phyloP scores from a whole-genome alignment of 2,888 invertebrate species.

The Kryphioiulus occultus region DNA sequence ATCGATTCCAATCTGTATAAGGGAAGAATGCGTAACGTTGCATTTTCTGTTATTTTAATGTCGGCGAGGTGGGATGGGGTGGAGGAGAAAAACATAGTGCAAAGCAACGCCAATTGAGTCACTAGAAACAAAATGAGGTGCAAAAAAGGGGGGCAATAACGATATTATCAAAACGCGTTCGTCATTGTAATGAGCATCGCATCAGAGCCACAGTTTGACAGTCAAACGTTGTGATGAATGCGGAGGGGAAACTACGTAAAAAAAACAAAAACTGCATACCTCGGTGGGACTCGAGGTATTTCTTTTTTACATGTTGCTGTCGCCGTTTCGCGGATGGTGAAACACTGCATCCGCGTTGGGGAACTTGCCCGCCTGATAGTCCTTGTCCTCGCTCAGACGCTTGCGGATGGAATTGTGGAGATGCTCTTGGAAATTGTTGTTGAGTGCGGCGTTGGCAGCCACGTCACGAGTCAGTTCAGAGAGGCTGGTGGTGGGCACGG shows the following conservation, averaged over 20 bases:
- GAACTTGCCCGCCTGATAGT: conserved; percentile 61
- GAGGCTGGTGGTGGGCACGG: conserved; percentile 64
- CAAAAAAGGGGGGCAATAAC: neutral
- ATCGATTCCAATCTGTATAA: neutral
- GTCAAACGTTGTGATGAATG: neutral
- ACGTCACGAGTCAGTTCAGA: conserved; percentile 67
- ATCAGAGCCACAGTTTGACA: neutral
- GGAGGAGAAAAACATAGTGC: neutral
- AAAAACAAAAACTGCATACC: conserved; percentile 3
- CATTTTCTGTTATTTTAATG: neutral
- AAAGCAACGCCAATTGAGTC: neutral
- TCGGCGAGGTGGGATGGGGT: neutral
- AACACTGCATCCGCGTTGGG: conserved; percentile 59
- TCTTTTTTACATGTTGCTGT: neutral
- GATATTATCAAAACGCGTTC: neutral
- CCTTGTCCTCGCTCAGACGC: conserved; percentile 64
- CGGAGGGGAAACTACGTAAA: neutral
- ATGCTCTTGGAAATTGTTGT: conserved; percentile 67
- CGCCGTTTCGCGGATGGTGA: neutral
- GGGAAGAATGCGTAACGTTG: neutral
- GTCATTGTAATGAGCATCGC: neutral
- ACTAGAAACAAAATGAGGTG: neutral
- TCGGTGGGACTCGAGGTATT: neutral
- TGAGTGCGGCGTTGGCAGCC: conserved; percentile 65
- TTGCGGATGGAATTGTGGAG: conserved; percentile 65